Conservation (phyloP, 2,888 invertebrate genomes). For the Amphiduros pacificus region DNA sequence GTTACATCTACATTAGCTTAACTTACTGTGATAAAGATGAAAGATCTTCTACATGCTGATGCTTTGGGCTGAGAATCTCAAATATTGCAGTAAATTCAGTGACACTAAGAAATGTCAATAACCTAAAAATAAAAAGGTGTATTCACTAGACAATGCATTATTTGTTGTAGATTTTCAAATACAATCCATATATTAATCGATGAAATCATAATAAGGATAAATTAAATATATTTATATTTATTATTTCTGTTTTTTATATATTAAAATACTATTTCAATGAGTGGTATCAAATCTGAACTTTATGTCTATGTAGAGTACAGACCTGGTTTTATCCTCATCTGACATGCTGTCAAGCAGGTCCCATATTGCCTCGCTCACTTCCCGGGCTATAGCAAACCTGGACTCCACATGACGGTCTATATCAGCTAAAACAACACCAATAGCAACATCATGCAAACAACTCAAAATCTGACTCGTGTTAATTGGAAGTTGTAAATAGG, state of each 20-base stretch:
- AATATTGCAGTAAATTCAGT: conserved; percentile 56
- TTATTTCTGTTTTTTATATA: no score
- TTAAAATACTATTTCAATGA: no score
- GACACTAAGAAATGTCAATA: conserved; percentile 45
- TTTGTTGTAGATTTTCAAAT: no score
- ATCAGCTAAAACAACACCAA: conserved; percentile 37
- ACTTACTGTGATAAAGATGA: conserved; percentile 49
- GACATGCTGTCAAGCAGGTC: conserved; percentile 43
- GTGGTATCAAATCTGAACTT: no score
- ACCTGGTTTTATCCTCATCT: conserved; percentile 43
- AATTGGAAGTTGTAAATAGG: no score
- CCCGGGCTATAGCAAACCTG: conserved; percentile 54
- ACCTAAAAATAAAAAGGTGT: conserved; percentile 32
- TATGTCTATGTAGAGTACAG: no score
- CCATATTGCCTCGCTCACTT: conserved; percentile 50
- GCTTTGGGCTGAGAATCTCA: conserved; percentile 59
- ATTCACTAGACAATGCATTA: no score
- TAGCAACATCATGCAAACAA: no score
- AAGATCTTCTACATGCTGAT: conserved; percentile 61
- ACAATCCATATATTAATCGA: no score
- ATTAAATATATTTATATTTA: no score
- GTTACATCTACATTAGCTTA: background rate
- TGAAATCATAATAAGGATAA: no score
- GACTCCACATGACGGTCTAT: conserved; percentile 42
- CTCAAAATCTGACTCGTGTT: no score